A percentile compares a stretch with the other conserved stretches of the same genome.
These are phyloP conservation scores for Mormyrus hasselquistii DNA, from an alignment of 2,797 vertebrate genomes.

Conservation along the genomic window DNA sequence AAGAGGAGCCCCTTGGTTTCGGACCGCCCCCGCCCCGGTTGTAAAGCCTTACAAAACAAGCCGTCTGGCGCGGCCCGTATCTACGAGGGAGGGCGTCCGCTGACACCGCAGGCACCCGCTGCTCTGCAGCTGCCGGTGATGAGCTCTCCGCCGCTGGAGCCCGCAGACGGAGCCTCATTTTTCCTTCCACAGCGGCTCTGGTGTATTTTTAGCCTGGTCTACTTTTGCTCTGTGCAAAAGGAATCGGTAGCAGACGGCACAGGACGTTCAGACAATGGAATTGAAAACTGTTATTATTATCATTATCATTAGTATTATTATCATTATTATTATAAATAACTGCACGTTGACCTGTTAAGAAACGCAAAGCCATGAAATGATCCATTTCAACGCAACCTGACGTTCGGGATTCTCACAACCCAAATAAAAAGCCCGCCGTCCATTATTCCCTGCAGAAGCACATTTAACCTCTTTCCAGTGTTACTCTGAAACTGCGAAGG, in stretches of 20 bases:
- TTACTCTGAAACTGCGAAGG: not conserved
- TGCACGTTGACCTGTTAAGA: not conserved
- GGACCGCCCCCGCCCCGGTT: not conserved
- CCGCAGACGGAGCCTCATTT: slow-evolving; percentile 12
- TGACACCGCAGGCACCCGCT: not conserved
- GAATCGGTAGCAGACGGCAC: not conserved
- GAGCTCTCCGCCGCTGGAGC: not conserved
- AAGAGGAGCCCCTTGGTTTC: not conserved
- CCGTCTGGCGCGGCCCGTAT: not conserved
- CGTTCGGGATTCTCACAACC: not conserved
- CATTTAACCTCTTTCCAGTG: not conserved
- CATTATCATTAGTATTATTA: not conserved
- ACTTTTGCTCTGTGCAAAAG: not conserved
- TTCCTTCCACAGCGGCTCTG: not conserved
- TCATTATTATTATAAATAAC: not conserved
- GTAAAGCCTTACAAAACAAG: not conserved
- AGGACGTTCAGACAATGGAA: not conserved
- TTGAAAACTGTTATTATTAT: not conserved
- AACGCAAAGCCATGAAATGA: not conserved
- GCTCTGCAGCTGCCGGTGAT: slow-evolving; percentile 10
- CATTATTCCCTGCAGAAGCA: not conserved
- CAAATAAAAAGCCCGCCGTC: not conserved
- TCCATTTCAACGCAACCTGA: not conserved
- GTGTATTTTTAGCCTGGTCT: slow-evolving; percentile 8
- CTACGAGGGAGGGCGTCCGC: not conserved